Conservation (phyloP, 1,140 invertebrate species). For the Trialeurodes vaporariorum region DNA sequence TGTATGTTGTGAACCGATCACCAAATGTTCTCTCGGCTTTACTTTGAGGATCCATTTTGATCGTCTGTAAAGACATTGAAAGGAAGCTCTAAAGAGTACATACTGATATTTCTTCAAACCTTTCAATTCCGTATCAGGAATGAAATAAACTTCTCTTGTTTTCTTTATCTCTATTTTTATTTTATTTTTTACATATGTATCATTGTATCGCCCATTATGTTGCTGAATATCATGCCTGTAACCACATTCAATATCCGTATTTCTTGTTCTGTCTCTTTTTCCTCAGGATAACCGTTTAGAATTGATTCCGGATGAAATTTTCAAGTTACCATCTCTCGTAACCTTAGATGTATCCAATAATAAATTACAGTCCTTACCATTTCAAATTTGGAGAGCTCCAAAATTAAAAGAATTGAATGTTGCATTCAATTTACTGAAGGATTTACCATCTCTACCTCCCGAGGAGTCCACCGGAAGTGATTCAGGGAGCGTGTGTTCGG, state of each 20-base stretch:
- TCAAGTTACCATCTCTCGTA: slow-evolving; percentile 64
- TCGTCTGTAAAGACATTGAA: too few relatives aligned
- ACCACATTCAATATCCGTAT: neutral
- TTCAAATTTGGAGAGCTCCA: slow-evolving; percentile 79
- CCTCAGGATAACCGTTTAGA: slow-evolving; percentile 83
- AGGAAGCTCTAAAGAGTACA: too few relatives aligned
- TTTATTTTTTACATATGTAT: too few relatives aligned
- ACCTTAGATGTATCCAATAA: slow-evolving; percentile 89
- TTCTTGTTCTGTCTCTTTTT: slow-evolving; percentile 32
- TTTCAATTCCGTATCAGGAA: too few relatives aligned
- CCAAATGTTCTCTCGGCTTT: too few relatives aligned
- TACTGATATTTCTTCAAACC: too few relatives aligned
- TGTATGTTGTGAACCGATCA: too few relatives aligned
- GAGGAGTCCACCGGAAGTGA: slow-evolving; percentile 20
- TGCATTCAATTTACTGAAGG: slow-evolving; percentile 76
- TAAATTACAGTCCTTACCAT: slow-evolving; percentile 73
- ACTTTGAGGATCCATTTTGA: too few relatives aligned
- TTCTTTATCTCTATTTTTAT: too few relatives aligned
- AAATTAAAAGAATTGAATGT: slow-evolving; percentile 82
- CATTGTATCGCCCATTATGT: too few relatives aligned
- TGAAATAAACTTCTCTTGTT: too few relatives aligned
- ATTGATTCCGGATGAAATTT: slow-evolving; percentile 62
- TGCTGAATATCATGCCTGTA: neutral
- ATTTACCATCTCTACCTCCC: slow-evolving; percentile 50
- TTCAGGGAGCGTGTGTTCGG: slow-evolving; percentile 24